Percentiles rank a stretch among this genome's conserved stretches.
These are phyloP conservation scores for Ictidomys tridecemlineatus DNA, from an alignment of 2,113 vertebrate species.

Conservation along the genomic window DNA sequence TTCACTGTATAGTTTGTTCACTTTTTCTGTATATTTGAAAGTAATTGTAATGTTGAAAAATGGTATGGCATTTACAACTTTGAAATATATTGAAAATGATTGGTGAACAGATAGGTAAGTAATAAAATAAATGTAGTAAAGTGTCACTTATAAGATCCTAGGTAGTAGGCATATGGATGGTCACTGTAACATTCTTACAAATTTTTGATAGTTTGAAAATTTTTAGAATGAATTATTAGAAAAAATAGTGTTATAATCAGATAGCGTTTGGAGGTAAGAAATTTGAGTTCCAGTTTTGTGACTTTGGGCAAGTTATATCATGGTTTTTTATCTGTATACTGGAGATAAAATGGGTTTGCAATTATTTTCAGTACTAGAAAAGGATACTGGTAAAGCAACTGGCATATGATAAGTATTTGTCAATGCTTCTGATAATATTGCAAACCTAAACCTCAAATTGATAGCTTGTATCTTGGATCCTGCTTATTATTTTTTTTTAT, in stretches of 20 bases:
- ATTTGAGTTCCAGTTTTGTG: not conserved
- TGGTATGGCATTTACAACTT: not conserved
- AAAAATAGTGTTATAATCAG: not conserved
- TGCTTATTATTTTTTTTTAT: constrained; percentile 22
- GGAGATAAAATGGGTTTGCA: not conserved
- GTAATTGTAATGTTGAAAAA: constrained; percentile 56
- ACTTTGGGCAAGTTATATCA: not conserved
- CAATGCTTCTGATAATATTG: not conserved
- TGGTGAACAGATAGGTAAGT: not conserved
- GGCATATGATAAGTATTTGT: not conserved
- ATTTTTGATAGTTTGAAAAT: not conserved
- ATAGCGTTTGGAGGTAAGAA: not conserved
- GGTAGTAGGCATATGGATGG: not conserved
- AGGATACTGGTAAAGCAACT: not conserved
- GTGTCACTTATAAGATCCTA: not conserved
- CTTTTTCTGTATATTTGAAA: constrained; percentile 43
- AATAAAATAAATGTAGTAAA: constrained; percentile 19
- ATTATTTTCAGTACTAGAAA: not conserved
- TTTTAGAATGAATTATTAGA: constrained; percentile 20
- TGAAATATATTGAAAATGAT: constrained; percentile 15
- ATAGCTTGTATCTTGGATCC: not conserved
- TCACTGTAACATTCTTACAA: constrained; percentile 24
- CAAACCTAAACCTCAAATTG: not conserved
- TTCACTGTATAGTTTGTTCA: constrained; percentile 3
- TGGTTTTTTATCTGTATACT: constrained; percentile 37